Base-by-base conservation (phyloP, 2,797 vertebrate genomes). In the Sciurus vulgaris region DNA sequence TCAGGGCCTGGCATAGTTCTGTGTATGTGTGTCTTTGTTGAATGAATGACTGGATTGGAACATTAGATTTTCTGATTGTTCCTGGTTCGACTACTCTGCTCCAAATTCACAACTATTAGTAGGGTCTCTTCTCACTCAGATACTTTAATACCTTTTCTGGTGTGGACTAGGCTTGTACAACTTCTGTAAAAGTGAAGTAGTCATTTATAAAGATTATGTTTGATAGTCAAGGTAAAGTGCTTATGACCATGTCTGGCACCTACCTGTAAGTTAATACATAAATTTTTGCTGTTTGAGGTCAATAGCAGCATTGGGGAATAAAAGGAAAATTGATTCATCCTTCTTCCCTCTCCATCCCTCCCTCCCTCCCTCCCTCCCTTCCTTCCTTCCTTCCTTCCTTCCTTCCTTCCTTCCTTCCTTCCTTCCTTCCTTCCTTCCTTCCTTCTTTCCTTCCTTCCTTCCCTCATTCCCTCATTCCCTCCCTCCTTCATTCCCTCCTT, bases 31-130 rank as follows among this genome's bases (percentile, higher is more conserved):
- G 74, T 33, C 28, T 77, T 30, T 38, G 6, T 2, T 47, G 41
- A 24, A 38, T 84, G n/a, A 79, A 15, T 61, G 54, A 67, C 47
- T 82, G 47, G 89, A 67, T 72, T 10, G 28, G 35, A 81, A 15
- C 15, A 88, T 70, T 88, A 78, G 44, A 4, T 78, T 83, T 95
- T 92, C 51, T 74, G 33, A 28, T 70, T 72, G 10, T 73, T 93
- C 18, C 30, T 76, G 44, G 26, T 17, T 5, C 17, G 2, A 8
- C 7, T 1, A 81, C 7, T 35, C 15, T 11, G n/a, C 35, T 95
- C 47, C 67, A 84, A 14, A 87, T 79, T 92, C 78, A 70, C 6
- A 5, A 11, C 26, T 76, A 4, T 51, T 56, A 26, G 7, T 87
- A 63, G 69, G 3, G 11, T 72, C 47, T 76, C 35, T 73, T 83